These are phyloP conservation scores for Myathropa florea DNA, from an alignment of 2,888 invertebrate species.

Conservation along the genomic window DNA sequence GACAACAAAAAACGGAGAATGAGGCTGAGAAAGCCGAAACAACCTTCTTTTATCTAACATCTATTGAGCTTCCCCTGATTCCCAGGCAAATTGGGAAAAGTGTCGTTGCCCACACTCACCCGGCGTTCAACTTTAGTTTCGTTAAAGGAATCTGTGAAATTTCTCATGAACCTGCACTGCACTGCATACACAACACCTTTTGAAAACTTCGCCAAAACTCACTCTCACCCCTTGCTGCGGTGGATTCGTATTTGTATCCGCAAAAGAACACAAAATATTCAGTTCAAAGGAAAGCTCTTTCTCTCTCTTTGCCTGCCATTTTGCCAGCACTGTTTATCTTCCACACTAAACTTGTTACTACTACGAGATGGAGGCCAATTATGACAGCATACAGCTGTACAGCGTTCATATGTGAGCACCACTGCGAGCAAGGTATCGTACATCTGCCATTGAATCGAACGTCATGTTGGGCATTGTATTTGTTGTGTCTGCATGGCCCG, in stretches of 20 bases:
- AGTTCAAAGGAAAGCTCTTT: constrained; percentile 30
- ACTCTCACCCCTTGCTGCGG: background rate
- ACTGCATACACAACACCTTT: background rate
- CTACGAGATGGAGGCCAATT: constrained; percentile 55
- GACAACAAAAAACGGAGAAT: too few species aligned
- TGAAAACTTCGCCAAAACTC: background rate
- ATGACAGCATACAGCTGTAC: constrained; percentile 33
- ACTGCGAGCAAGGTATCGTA: constrained; percentile 18
- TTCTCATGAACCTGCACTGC: background rate
- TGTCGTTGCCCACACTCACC: background rate
- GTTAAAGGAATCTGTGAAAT: background rate
- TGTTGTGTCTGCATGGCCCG: constrained; percentile 58
- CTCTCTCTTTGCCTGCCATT: constrained; percentile 13
- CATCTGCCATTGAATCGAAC: constrained; percentile 9
- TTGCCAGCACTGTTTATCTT: constrained; percentile 47
- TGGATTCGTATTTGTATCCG: background rate
- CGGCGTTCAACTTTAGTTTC: background rate
- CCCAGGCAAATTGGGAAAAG: background rate
- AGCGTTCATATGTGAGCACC: background rate
- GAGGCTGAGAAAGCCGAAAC: too few species aligned
- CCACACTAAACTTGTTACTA: constrained; percentile 32
- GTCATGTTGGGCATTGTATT: constrained; percentile 20
- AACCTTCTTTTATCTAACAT: background rate
- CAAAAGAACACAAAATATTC: constrained; percentile 5
- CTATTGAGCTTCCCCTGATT: background rate